A percentile compares a stretch with the other conserved stretches of the same genome.
Conservation (phyloP, 1,140 invertebrate genomes). For the Solenopsis invicta region DNA sequence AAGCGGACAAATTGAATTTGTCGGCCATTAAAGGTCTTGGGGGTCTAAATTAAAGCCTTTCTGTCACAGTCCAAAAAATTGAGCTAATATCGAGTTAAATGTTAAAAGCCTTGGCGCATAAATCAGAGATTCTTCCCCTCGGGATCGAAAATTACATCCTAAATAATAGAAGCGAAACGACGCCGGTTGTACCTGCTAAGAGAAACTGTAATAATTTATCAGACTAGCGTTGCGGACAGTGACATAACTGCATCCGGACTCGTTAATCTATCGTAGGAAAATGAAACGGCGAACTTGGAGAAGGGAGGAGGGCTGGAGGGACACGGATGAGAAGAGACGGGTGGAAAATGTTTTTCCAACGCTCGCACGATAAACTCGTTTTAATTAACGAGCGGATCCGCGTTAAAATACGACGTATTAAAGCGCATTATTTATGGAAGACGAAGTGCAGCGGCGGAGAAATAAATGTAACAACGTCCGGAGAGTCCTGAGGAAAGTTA, state of each 20-base stretch:
- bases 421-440: slow-evolving; percentile 62
- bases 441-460: slow-evolving; percentile 28
- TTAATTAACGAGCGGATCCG: slow-evolving; percentile 56
- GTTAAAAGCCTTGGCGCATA: slow-evolving; percentile 20
- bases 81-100: slow-evolving; percentile 18
- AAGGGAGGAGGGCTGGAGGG: too few species aligned
- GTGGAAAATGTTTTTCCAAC: slow-evolving; percentile 55
- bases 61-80: slow-evolving; percentile 10
- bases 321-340: neutral
- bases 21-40: slow-evolving; percentile 7
- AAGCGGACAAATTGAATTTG: slow-evolving; percentile 40
- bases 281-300: neutral
- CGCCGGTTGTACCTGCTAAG: neutral
- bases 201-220: slow-evolving; percentile 55
- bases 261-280: slow-evolving; percentile 52
- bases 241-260: slow-evolving; percentile 49
- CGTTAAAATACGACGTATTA: slow-evolving; percentile 63
- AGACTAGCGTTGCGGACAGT: slow-evolving; percentile 37
- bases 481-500: slow-evolving; percentile 26
- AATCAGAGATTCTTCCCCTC: neutral
- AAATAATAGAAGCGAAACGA: neutral
- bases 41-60: neutral
- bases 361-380: slow-evolving; percentile 57
- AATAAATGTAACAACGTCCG: slow-evolving; percentile 56
- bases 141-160: slow-evolving; percentile 7